Evolutionary conservation across 1,140 invertebrate genomes (phyloP).

Genomic region (Zaprionus ornatus): DNA sequence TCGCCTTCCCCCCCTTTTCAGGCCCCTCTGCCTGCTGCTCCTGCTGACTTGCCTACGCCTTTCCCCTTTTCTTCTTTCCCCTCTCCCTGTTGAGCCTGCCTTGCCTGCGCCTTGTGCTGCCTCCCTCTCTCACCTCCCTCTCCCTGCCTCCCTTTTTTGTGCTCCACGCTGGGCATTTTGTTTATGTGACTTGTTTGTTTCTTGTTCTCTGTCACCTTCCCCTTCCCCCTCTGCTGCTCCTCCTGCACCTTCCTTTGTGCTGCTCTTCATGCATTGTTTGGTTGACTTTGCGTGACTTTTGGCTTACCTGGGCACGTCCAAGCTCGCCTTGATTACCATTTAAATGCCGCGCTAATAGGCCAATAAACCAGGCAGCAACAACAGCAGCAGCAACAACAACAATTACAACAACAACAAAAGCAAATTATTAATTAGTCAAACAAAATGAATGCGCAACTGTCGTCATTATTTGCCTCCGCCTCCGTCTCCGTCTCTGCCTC

Average conservation of each 20-base stretch:
- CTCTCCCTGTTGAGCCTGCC: slow-evolving; percentile 10
- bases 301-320: slow-evolving; percentile 58
- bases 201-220: slow-evolving; percentile 4
- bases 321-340: slow-evolving; percentile 77
- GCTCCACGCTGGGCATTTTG: slow-evolving; percentile 45
- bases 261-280: slow-evolving; percentile 43
- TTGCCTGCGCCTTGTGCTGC: background rate
- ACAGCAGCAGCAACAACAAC: slow-evolving; percentile 37
- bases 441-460: slow-evolving; percentile 79
- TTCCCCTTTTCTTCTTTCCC: background rate
- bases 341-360: slow-evolving; percentile 81
- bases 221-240: background rate
- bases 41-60: background rate
- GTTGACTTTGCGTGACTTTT: slow-evolving; percentile 76
- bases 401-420: slow-evolving; percentile 28
- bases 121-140: background rate
- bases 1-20: background rate
- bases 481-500: slow-evolving; percentile 9
- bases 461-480: slow-evolving; percentile 62
- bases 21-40: slow-evolving; percentile 17
- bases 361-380: slow-evolving; percentile 72
- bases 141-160: background rate
- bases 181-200: slow-evolving; percentile 62
- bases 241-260: slow-evolving; percentile 10
- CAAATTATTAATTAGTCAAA: slow-evolving; percentile 82